phyloP scores from a whole-genome alignment of 2,888 invertebrate genomes.

The Beris chalybata region DNA sequence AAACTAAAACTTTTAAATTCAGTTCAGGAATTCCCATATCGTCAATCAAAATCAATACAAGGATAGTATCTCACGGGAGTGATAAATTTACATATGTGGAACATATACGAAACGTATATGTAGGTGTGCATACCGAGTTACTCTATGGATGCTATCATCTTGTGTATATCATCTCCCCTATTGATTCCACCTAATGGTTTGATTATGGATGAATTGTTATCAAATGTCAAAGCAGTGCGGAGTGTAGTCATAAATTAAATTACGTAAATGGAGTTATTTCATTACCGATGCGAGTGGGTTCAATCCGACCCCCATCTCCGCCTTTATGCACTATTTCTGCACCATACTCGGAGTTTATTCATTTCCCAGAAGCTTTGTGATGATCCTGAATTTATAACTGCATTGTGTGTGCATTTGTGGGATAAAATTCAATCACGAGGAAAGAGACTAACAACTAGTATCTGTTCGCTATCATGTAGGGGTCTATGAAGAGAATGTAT shows the following conservation, averaged over 20 bases:
- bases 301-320: background rate
- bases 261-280: conserved; percentile 29
- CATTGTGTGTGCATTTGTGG: conserved; percentile 14
- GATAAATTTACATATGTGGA: background rate
- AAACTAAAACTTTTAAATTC: too few species aligned
- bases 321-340: background rate
- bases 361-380: conserved; percentile 1
- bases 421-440: conserved; percentile 15
- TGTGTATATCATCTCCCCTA: background rate
- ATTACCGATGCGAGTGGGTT: background rate
- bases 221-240: conserved; percentile 19
- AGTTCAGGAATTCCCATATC: background rate
- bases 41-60: conserved; percentile 15
- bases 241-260: conserved; percentile 18
- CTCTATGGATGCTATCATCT: background rate
- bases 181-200: conserved; percentile 17
- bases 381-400: conserved; percentile 18
- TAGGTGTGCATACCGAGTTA: background rate
- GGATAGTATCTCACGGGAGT: background rate
- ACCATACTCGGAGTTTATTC: conserved; percentile 2
- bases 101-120: background rate
- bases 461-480: background rate
- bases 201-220: conserved; percentile 25
- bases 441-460: conserved; percentile 1
- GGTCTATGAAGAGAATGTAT: background rate